A percentile compares a stretch with the other conserved stretches of the same genome.
Conservation (phyloP, 1,140 invertebrate species). For the Dufourea novaeangliae region DNA sequence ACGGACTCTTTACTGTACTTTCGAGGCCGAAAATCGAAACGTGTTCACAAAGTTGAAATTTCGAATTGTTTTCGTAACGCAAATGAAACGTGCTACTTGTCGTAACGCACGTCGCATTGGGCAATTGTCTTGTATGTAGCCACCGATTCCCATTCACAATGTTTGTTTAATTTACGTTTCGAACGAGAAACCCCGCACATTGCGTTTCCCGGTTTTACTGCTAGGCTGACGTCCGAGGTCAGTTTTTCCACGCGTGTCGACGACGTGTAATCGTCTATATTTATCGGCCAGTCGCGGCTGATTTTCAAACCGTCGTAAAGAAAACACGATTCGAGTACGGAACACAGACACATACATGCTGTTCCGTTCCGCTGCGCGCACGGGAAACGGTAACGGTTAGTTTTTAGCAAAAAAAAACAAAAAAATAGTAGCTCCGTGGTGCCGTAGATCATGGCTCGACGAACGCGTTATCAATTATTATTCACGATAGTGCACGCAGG, state of each 20-base stretch:
- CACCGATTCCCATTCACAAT: neutral
- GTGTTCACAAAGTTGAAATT: too few relatives aligned
- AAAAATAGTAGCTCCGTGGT: neutral
- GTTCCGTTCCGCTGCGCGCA: too few relatives aligned
- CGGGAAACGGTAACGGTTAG: neutral
- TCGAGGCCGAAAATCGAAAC: too few relatives aligned
- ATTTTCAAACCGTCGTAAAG: neutral
- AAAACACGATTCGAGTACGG: too few relatives aligned
- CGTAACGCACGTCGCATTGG: too few relatives aligned
- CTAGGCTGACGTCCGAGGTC: conserved; percentile 30
- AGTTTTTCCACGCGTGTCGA: conserved; percentile 16
- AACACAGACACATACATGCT: too few relatives aligned
- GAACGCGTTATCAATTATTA: neutral
- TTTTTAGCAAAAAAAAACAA: neutral
- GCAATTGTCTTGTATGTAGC: conserved; percentile 3
- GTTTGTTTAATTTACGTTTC: conserved; percentile 49
- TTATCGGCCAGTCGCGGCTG: neutral
- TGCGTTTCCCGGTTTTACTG: neutral
- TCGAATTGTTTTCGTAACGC: too few relatives aligned
- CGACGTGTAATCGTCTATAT: conserved; percentile 35
- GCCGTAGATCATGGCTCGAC: neutral
- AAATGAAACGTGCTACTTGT: too few relatives aligned
- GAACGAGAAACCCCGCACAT: neutral
- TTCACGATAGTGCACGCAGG: too few relatives aligned
- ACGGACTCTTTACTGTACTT: too few relatives aligned